Conservation (phyloP, 2,113 vertebrate species). For the Ophthalmolycus amberensis region DNA sequence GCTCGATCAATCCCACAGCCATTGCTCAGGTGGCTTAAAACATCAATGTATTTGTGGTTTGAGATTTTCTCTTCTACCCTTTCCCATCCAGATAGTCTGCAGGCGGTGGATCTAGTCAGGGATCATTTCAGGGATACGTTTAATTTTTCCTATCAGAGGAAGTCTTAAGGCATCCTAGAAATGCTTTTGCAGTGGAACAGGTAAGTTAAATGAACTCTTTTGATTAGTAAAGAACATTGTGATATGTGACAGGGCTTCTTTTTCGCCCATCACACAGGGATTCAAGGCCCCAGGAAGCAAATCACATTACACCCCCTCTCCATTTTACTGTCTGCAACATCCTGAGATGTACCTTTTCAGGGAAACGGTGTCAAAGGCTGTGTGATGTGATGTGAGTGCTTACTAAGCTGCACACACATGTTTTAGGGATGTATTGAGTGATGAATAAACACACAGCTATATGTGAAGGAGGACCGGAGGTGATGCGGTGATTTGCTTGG, state of each 20-base stretch:
- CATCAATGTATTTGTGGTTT: conserved; percentile 19
- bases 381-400: not conserved
- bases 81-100: not conserved
- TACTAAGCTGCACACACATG: not conserved
- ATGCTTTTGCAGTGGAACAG: conserved; percentile 1
- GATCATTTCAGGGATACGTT: not conserved
- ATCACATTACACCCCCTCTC: conserved; percentile 16
- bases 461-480: not conserved
- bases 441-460: not conserved
- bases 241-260: not conserved
- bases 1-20: conserved; percentile 2
- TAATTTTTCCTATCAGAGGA: conserved; percentile 14
- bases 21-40: conserved; percentile 6
- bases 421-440: not conserved
- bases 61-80: conserved; percentile 4
- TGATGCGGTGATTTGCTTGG: not conserved
- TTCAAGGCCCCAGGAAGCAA: conserved; percentile 29
- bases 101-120: not conserved
- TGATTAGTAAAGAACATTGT: conserved; percentile 18
- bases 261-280: not conserved
- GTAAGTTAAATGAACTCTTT: conserved; percentile 24
- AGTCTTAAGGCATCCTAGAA: conserved; percentile 11
- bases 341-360: not conserved
- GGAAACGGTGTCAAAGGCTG: conserved; percentile 12
- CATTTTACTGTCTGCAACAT: not conserved